Base-by-base conservation (phyloP, 1,140 invertebrate species). In the Bombus sylvicola region DNA sequence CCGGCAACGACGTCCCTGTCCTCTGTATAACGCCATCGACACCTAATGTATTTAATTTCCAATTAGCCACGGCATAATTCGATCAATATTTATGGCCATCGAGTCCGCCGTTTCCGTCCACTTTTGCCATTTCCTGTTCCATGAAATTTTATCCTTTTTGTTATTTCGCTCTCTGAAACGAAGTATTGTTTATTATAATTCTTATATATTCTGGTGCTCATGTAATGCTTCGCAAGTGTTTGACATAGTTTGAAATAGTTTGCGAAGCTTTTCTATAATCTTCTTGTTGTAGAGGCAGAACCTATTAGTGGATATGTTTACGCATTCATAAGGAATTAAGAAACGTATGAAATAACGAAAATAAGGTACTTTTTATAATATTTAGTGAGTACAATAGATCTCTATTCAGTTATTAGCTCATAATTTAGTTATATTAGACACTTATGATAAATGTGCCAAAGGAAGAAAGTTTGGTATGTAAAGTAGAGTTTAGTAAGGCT, bases 11-110 rank as follows among this genome's bases (percentile, higher is more conserved):
- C 92, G 92, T 89, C 89, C 88, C 90, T 88, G 87, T 86, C 86
- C 86, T 74, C 80, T 86, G 83, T 85, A 88, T 85, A 84, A 90
- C 88, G 88, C 90, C 92, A 92, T 93, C 89, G 92, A 94, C 92
- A 93, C 91, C 90, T 89, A 91, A 92, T 93, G 91, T 90, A 88
- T 89, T 90, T 88, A 91, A 92, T 93, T 89, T 90, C 88, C 87
- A 92, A 92, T 92, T 92, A 90, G 88, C 89, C 81, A 75, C 76
- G 59, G 80, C 80, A 83, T 81, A 81, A 81, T 85, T 85, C 84
- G 84, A 85, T 85, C 84, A 78, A 81, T 81, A 85, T 72, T 71
- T 80, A 59, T 72, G 53, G 25, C 47, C 25, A 71, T 79, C 41
- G 53, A 74, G 62, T 83, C 53, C 39, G 43, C 25, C 28, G 41